Conservation (phyloP, 2,113 vertebrate genomes). For the Gulo gulo region DNA sequence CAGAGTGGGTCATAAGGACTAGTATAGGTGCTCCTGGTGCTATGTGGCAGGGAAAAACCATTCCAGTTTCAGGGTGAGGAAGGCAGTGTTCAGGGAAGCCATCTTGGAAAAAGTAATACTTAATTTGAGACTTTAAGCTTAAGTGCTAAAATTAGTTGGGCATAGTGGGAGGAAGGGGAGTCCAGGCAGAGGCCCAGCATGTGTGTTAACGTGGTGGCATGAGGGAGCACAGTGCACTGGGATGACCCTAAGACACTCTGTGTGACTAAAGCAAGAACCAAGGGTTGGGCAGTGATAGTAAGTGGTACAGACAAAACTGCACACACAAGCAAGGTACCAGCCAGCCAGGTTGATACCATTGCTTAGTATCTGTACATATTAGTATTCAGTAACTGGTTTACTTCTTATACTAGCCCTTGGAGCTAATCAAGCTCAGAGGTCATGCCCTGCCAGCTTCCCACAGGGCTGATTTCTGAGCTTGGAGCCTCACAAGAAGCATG, state of each 20-base stretch:
- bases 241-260: background rate
- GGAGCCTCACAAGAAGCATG: background rate
- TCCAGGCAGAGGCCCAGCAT: too few relatives aligned
- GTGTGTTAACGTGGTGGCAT: background rate
- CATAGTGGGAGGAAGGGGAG: background rate
- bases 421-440: background rate
- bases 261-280: background rate
- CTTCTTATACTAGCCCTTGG: too few relatives aligned
- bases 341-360: too few relatives aligned
- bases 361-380: background rate
- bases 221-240: background rate
- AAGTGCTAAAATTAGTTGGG: background rate
- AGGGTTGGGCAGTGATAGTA: rapidly evolving
- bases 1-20: background rate
- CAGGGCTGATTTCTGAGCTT: background rate
- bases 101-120: background rate
- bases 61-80: too few relatives aligned
- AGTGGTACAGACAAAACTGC: background rate
- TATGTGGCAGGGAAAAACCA: background rate
- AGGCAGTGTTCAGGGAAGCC: background rate
- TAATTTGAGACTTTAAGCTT: background rate
- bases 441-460: too few relatives aligned
- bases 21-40: background rate
- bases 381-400: too few relatives aligned
- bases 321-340: background rate